Base-by-base conservation (phyloP, 2,888 invertebrate genomes). In the Noctua pronuba region DNA sequence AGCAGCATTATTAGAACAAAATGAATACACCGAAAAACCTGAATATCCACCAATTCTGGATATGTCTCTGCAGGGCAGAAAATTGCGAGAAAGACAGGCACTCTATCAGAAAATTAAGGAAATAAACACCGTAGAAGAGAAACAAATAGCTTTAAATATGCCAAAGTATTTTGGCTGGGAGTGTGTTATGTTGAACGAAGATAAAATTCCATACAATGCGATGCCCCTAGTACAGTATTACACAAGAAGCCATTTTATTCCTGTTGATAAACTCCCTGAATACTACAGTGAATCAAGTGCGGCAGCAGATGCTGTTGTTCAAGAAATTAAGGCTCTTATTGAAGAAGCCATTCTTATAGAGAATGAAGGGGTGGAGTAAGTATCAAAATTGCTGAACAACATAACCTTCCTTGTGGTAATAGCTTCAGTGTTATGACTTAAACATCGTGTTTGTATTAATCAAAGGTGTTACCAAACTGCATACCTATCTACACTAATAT, bases 81-180 rank as follows among this genome's bases (percentile, higher is more conserved):
- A 95, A 78, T 92, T 94, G 88, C 96, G 97, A 65, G 92, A 95
- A 77, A 93, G 95, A 0, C 91, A 97, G 83, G 86, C 90, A 3
- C 94, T 97, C 93, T 95, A 97, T 88, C 96, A 98, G 28, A 96
- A 97, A 90, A 97, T 99, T 24, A 97, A 97, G 91, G 93, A 96
- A 1, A 89, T 98, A 21, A 97, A 97, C 77, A 98, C 98, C 0
- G 97, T 98, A 0, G 99, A 99, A 95, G 98, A 98, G 92, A 99
- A 99, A 91, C 97, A 98, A 88, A 97, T 98, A 73, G 98, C 98
- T 88, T 90, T 99, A 41, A 99, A 99, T 92, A 98, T 98, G 97
- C 98, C 98, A 0, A 97, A 97, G 70, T 98, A 98, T 92, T 99
- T 98, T 92, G 99, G 99, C 2, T 98, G 97, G 96, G 97, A 97